Percentiles rank a stretch among this genome's conserved stretches.
Conservation (phyloP, 2,113 vertebrate genomes). For the Trogon melanurus region DNA sequence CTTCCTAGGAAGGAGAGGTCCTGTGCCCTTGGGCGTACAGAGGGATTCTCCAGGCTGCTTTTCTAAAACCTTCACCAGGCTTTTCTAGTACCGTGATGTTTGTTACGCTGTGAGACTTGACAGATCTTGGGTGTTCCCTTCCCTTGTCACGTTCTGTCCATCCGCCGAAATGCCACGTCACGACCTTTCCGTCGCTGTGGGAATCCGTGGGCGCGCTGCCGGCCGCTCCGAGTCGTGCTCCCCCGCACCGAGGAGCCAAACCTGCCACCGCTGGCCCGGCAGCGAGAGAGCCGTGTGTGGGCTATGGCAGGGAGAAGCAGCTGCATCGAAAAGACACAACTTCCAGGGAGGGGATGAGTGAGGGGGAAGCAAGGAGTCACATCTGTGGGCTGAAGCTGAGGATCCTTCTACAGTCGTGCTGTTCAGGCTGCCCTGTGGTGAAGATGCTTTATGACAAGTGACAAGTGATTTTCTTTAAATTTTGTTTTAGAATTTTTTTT, state of each 20-base stretch:
- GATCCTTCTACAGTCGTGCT: no score
- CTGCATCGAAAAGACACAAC: not conserved
- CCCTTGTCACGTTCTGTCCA: not conserved
- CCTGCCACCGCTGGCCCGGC: not conserved
- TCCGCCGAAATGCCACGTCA: rapidly evolving
- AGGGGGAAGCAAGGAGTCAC: not conserved
- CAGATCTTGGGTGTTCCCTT: not conserved
- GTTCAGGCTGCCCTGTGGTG: not conserved
- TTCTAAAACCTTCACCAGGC: not conserved
- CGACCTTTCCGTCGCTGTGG: rapidly evolving
- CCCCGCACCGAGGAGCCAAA: not conserved
- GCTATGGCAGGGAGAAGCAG: not conserved
- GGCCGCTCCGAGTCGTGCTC: not conserved
- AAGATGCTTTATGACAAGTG: not conserved
- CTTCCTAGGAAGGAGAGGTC: not conserved
- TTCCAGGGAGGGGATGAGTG: not conserved
- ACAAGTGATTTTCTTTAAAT: not conserved
- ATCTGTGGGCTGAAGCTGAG: not conserved
- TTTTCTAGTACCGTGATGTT: not conserved
- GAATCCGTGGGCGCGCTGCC: not conserved
- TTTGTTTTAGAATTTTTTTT: not conserved
- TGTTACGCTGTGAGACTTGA: not conserved
- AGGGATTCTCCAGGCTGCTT: not conserved
- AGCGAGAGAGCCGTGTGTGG: not conserved
- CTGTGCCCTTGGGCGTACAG: not conserved